A percentile compares a stretch with the other conserved stretches of the same genome.
These are phyloP conservation scores for Flexamia atlantica DNA, from an alignment of 2,888 invertebrate species.

Conservation along the genomic window DNA sequence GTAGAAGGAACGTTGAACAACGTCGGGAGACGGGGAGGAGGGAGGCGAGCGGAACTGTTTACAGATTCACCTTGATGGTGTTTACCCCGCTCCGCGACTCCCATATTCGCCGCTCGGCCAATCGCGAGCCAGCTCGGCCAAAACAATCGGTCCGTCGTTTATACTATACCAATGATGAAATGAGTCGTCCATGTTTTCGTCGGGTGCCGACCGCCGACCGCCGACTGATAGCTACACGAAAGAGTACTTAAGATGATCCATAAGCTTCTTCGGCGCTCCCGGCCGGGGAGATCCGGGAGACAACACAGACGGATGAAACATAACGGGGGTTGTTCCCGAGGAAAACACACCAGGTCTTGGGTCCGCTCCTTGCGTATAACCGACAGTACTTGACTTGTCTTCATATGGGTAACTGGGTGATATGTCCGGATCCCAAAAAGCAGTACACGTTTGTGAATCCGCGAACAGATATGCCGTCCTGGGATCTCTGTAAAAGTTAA, in stretches of 20 bases:
- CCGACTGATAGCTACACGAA: not conserved
- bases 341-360: too few relatives aligned
- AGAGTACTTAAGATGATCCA: not conserved
- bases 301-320: not conserved
- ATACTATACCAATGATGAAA: slow-evolving; percentile 5
- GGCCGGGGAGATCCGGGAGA: not conserved
- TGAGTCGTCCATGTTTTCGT: slow-evolving; percentile 9
- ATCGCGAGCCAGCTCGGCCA: not conserved
- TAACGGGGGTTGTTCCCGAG: not conserved
- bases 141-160: slow-evolving; percentile 2
- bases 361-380: too few relatives aligned
- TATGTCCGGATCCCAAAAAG: too few relatives aligned
- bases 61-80: slow-evolving; percentile 46
- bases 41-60: slow-evolving; percentile 45
- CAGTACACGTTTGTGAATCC: too few relatives aligned
- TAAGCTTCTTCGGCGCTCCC: not conserved
- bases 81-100: slow-evolving; percentile 28
- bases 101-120: slow-evolving; percentile 37
- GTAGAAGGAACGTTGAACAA: not conserved
- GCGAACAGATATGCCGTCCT: too few relatives aligned
- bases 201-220: too few relatives aligned
- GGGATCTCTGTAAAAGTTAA: too few relatives aligned
- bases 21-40: not conserved
- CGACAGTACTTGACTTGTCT: too few relatives aligned
- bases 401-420: too few relatives aligned